Percentiles rank a stretch among this genome's conserved stretches.
Evolutionary conservation across 2,888 invertebrate species (phyloP).

Genomic region (Crematogaster levior): DNA sequence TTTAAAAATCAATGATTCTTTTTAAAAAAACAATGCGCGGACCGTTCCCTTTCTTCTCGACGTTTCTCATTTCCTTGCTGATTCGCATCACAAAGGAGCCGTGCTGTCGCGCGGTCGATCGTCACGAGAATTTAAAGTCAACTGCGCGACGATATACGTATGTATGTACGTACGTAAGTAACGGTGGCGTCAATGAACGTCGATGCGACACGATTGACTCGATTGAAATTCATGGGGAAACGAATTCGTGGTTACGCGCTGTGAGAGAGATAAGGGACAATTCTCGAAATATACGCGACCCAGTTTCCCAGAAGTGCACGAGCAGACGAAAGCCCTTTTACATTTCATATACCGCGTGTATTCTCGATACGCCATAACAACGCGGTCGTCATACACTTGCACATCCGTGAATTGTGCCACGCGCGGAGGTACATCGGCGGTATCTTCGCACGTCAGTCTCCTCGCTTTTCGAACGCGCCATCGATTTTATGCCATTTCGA

Average conservation of each 20-base stretch:
- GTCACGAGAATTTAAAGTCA: constrained; percentile 66
- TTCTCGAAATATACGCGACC: constrained; percentile 74
- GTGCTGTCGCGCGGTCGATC: constrained; percentile 49
- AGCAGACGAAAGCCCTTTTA: constrained; percentile 66
- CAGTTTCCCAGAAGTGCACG: constrained; percentile 60
- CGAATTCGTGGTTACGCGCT: constrained; percentile 73
- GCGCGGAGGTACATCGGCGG: constrained; percentile 8
- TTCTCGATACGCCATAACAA: constrained; percentile 51
- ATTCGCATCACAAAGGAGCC: constrained; percentile 59
- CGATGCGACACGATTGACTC: constrained; percentile 55
- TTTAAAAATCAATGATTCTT: constrained; percentile 47
- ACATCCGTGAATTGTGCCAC: constrained; percentile 40
- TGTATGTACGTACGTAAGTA: too few relatives aligned
- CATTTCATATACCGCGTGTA: constrained; percentile 47
- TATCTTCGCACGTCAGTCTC: constrained; percentile 53
- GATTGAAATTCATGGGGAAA: constrained; percentile 76
- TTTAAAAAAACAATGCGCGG: constrained; percentile 29
- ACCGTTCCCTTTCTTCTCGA: constrained; percentile 41
- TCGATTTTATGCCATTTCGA: constrained; percentile 57
- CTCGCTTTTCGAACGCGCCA: constrained; percentile 51
- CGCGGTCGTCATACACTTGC: constrained; percentile 31
- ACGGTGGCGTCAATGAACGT: constrained; percentile 60
- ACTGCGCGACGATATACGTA: constrained; percentile 47
- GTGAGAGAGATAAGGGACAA: constrained; percentile 76
- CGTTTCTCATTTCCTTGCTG: constrained; percentile 64